phyloP scores from a whole-genome alignment of 92 coral and sea anemone species.

The Meandrina meandrites region DNA sequence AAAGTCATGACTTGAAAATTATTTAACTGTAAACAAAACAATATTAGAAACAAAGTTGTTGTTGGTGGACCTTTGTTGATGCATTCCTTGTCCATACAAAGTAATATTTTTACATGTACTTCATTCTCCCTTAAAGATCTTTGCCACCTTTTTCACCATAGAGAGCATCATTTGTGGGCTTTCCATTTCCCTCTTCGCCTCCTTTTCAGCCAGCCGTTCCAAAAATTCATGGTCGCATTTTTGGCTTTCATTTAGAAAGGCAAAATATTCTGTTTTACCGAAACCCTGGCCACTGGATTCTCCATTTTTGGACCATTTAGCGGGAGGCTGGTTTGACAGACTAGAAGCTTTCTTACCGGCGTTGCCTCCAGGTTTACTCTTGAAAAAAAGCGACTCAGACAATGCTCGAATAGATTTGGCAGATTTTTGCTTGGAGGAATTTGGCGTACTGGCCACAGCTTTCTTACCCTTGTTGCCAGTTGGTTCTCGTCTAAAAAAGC shows the following conservation, averaged over 20 bases:
- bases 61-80: background rate
- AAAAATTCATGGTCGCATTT: constrained; percentile 44
- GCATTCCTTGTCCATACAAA: background rate
- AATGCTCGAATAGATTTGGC: constrained; percentile 2
- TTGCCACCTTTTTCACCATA: constrained; percentile 39
- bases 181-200: constrained; percentile 46
- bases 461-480: constrained; percentile 11
- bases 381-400: constrained; percentile 15
- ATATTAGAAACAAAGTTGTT: too few species aligned
- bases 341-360: background rate
- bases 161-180: constrained; percentile 36
- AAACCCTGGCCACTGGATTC: background rate
- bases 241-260: constrained; percentile 51
- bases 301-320: background rate
- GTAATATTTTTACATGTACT: background rate
- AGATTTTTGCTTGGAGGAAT: constrained; percentile 11
- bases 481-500: constrained; percentile 11
- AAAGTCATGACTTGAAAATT: too few species aligned
- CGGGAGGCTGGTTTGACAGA: background rate
- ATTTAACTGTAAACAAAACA: too few species aligned
- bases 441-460: too few species aligned
- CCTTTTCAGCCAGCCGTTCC: constrained; percentile 37
- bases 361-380: constrained; percentile 2
- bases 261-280: constrained; percentile 7
- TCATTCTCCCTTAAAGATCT: constrained; percentile 30